Percentiles rank a stretch among this genome's conserved stretches.
Evolutionary conservation across 2,797 vertebrate species (phyloP).

Genomic region (Anguilla pacifica): DNA sequence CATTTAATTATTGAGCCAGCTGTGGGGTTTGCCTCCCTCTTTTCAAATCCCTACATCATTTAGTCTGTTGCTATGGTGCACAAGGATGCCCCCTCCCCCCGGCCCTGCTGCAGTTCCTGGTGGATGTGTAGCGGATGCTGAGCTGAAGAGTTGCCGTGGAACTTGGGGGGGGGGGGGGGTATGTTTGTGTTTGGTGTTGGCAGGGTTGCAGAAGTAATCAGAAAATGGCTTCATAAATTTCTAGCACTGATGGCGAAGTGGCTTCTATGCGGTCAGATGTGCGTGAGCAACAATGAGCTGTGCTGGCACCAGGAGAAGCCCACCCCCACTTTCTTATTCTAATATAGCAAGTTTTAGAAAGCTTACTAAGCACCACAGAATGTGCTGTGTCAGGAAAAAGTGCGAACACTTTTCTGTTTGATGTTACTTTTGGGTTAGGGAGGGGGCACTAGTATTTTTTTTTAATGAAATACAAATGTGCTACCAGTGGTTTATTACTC

Average conservation of each 20-base stretch:
- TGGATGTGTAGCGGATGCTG: background rate
- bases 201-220: background rate
- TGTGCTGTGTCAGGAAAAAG: background rate
- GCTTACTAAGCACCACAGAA: conserved; percentile 11
- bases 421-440: background rate
- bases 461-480: background rate
- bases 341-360: background rate
- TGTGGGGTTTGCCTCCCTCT: conserved; percentile 9
- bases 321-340: background rate
- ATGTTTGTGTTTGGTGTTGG: background rate
- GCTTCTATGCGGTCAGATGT: background rate
- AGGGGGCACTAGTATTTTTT: background rate
- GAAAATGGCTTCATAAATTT: conserved; percentile 12
- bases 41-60: conserved; percentile 11
- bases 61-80: background rate
- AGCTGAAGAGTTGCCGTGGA: background rate
- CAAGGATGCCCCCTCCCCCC: background rate
- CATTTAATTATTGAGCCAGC: conserved; percentile 2
- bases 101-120: background rate
- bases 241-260: background rate
- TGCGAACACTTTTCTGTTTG: background rate
- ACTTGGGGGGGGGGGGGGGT: background rate
- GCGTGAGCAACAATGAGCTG: background rate
- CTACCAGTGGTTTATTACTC: background rate
- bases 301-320: background rate